A percentile compares a stretch with the other conserved stretches of the same genome.
phyloP scores from a whole-genome alignment of 2,113 vertebrate species.

The Ardeotis arabs region DNA sequence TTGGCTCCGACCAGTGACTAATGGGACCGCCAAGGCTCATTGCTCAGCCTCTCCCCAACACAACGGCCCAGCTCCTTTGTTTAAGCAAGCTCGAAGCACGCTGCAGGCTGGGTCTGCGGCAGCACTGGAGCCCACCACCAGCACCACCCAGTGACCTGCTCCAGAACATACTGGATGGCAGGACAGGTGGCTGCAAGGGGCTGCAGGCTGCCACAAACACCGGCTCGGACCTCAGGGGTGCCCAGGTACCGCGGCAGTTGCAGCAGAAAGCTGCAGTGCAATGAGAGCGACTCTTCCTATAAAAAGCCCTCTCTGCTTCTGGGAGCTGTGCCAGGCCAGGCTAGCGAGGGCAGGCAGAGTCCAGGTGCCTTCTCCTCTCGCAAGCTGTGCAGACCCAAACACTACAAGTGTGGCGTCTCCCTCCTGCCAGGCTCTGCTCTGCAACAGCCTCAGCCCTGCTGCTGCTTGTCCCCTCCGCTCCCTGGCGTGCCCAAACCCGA shows the following conservation, averaged over 20 bases:
- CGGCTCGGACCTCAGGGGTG: neutral
- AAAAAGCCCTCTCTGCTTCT: neutral
- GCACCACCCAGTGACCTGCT: neutral
- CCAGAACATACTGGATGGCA: rapidly evolving
- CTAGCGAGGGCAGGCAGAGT: neutral
- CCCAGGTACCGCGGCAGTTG: neutral
- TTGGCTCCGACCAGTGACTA: neutral
- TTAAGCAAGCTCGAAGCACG: neutral
- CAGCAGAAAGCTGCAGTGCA: neutral
- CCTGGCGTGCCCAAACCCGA: rapidly evolving
- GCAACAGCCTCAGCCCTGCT: neutral
- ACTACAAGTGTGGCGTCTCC: neutral
- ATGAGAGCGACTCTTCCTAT: too few relatives aligned
- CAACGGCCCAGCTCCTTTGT: neutral
- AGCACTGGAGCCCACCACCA: neutral
- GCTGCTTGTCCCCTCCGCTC: neutral
- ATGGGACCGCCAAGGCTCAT: neutral
- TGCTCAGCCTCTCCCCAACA: neutral
- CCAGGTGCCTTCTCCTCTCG: neutral
- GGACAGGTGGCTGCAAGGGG: neutral
- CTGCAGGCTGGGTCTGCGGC: neutral
- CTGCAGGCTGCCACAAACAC: neutral
- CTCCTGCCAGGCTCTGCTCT: neutral
- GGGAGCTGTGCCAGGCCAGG: neutral
- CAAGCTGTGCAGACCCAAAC: neutral